Base-by-base conservation (phyloP, 2,888 invertebrate genomes). In the Sinopyrophorus schimmeli region DNA sequence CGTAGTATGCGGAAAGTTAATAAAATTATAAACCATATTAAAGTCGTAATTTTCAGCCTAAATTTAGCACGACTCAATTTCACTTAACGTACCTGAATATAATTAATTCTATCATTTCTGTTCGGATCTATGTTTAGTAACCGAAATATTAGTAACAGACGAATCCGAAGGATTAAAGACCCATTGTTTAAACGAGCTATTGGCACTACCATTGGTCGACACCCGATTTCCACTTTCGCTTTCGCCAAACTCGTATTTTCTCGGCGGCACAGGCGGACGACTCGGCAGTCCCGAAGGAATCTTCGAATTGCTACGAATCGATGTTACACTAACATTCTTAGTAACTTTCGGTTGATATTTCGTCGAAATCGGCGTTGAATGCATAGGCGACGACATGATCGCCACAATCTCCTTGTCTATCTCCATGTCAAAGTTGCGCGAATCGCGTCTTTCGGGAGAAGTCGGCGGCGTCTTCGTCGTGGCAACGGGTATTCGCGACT, bases 281-380 rank as follows among this genome's bases (percentile, higher is more conserved):
- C 65, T 69, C 5, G 70, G 71, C 44, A 72, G 49, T 7, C 73
- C 73, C 0, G 74, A 74, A 3, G 74, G 74, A 52, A 74, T 71
- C 54, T 72, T 76, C 7, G 83, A 83, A 60, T 79, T 81, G 60
- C 74, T 79, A 54, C 81, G 77, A 31, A 83, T 83, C 1, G 82
- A 82, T n/a, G 82, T 83, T 0, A 82, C 79, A 2, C 82, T 78
- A n/a, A 75, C 69, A 74, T 80, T 71, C 74, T 80, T 68, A 67
- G 68, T 61, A 16, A 66, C 59, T 56, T 78, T 68, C 15, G 62
- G 65, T 47, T 66, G 67, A 50, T 64, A 63, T 47, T 68, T 68
- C 6, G 57, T 56, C 5, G 58, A 40, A 16, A 66, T 58, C 1
- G 71, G 70, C 3, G 71, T 70, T 2, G 72, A 71, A 37, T 68